Percentiles rank a stretch among this genome's conserved stretches.
Evolutionary conservation across 2,797 vertebrate species (phyloP).

Genomic region (Lutjanus argentimaculatus): DNA sequence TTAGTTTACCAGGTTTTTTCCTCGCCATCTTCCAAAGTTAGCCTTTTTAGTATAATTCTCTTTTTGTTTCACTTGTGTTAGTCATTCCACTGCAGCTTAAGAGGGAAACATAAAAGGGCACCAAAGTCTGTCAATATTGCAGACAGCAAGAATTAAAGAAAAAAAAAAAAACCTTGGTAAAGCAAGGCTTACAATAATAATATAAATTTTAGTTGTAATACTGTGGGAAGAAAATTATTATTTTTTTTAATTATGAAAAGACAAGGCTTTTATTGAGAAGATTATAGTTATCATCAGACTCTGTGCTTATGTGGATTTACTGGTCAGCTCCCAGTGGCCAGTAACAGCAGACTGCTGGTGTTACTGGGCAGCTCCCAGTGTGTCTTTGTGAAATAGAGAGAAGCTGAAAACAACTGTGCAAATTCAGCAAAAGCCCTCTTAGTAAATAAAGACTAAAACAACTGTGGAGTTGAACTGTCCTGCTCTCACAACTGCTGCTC

Average conservation of each 20-base stretch:
- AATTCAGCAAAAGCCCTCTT: conserved; percentile 15
- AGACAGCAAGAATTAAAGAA: not conserved
- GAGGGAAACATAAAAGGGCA: not conserved
- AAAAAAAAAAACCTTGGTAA: not conserved
- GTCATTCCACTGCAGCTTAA: not conserved
- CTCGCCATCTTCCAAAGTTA: not conserved
- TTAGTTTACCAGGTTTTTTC: too few species aligned
- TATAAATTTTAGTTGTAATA: not conserved
- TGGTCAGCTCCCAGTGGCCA: conserved; percentile 16
- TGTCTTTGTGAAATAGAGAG: not conserved
- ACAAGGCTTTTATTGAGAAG: not conserved
- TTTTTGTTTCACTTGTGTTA: not conserved
- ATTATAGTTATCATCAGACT: not conserved
- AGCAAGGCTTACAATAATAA: not conserved
- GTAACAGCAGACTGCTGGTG: not conserved
- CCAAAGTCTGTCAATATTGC: not conserved
- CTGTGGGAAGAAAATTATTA: too few species aligned
- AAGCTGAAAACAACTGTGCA: conserved; percentile 25
- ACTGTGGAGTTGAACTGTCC: conserved; percentile 5
- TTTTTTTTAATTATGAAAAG: not conserved
- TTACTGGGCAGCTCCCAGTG: conserved; percentile 16
- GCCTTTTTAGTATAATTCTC: not conserved
- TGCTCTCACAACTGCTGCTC: conserved; percentile 26
- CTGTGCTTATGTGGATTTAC: not conserved
- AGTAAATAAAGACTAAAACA: conserved; percentile 16